Evolutionary conservation across 2,888 invertebrate species (phyloP).

Genomic region (Andrena chrysosceles): DNA sequence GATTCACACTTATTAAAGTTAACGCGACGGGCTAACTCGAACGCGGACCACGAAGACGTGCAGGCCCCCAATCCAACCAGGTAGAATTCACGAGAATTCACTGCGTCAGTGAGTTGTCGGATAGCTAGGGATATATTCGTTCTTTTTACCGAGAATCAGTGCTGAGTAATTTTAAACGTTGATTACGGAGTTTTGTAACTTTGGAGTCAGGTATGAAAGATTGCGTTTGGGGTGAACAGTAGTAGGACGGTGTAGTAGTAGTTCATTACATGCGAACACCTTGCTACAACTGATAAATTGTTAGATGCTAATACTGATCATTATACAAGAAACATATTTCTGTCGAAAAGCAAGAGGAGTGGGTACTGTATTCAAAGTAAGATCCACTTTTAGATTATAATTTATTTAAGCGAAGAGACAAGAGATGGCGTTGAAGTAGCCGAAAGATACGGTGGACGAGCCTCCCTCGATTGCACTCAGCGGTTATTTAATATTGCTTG

Average conservation of each 20-base stretch:
- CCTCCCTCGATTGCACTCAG: neutral
- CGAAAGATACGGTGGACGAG: neutral
- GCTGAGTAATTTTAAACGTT: neutral
- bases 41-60: slow-evolving; percentile 25
- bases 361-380: neutral
- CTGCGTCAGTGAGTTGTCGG: neutral
- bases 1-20: slow-evolving; percentile 84
- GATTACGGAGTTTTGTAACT: neutral
- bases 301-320: neutral
- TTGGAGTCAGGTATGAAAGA: neutral
- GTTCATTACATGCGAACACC: neutral
- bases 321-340: neutral
- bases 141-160: neutral
- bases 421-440: neutral
- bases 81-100: slow-evolving; percentile 4
- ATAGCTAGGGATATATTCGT: neutral
- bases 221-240: neutral
- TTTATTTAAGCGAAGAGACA: slow-evolving; percentile 1
- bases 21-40: slow-evolving; percentile 68
- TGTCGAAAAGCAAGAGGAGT: neutral
- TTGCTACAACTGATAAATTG: neutral
- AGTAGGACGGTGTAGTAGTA: neutral
- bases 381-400: neutral
- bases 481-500: neutral
- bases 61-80: neutral